phyloP scores from a whole-genome alignment of 2,113 vertebrate species.

The Noturus placidus region DNA sequence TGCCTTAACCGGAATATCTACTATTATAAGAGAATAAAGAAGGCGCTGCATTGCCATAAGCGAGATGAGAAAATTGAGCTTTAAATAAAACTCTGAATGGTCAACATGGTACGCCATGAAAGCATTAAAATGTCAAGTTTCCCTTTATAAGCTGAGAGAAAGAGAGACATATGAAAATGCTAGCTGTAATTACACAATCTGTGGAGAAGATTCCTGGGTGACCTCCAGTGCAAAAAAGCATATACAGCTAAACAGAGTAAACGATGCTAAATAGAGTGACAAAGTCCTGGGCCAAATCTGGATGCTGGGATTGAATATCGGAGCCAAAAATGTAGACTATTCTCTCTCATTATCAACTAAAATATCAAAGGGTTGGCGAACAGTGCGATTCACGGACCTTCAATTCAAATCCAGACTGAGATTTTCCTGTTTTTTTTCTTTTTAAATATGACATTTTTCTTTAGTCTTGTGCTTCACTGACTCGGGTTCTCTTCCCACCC shows the following conservation, averaged over 20 bases:
- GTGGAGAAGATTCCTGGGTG: constrained; percentile 44
- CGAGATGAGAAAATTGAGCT: constrained; percentile 29
- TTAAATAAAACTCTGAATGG: constrained; percentile 45
- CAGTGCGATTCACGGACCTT: neutral
- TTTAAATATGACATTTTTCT: neutral
- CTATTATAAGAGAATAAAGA: constrained; percentile 42
- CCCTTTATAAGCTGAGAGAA: constrained; percentile 52
- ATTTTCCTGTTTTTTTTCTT: neutral
- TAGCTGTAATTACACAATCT: constrained; percentile 54
- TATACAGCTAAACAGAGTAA: neutral
- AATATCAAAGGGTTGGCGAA: neutral
- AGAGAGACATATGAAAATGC: constrained; percentile 44
- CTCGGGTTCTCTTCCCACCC: constrained; percentile 9
- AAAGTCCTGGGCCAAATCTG: neutral
- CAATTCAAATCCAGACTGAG: neutral
- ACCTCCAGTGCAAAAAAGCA: constrained; percentile 29
- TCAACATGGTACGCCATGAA: constrained; percentile 42
- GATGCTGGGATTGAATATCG: constrained; percentile 13
- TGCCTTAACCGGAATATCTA: constrained; percentile 45
- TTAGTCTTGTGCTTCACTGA: neutral
- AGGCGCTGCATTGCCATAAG: constrained; percentile 30
- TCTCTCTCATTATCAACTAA: constrained; percentile 10
- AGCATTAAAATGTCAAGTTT: constrained; percentile 54
- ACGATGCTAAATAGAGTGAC: constrained; percentile 33
- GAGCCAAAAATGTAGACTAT: neutral